Conservation (phyloP, 2,888 invertebrate genomes). For the Belgica antarctica region DNA sequence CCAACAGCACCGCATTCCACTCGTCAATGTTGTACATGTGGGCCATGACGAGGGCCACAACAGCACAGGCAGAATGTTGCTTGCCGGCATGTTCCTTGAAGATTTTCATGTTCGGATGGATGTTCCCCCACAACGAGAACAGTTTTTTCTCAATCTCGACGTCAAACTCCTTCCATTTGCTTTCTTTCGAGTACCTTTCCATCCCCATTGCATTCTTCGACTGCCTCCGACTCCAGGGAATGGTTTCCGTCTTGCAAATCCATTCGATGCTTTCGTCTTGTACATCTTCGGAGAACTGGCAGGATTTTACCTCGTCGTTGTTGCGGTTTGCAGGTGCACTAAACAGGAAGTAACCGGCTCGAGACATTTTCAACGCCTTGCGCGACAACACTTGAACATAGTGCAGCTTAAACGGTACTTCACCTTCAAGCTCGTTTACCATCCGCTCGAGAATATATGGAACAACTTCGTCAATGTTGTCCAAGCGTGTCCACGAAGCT, state of each 20-base stretch:
- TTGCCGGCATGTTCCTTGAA: constrained; percentile 61
- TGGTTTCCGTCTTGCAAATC: background rate
- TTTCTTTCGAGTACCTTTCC: constrained; percentile 49
- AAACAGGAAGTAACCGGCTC: too few species aligned
- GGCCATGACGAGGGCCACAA: constrained; percentile 60
- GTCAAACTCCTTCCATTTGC: constrained; percentile 66
- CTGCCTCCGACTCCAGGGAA: background rate
- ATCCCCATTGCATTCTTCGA: constrained; percentile 48
- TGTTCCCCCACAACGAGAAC: constrained; percentile 66
- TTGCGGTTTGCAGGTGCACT: too few species aligned
- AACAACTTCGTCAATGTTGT: too few species aligned
- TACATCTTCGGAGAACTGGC: background rate
- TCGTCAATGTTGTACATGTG: constrained; percentile 62
- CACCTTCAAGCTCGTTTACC: too few species aligned
- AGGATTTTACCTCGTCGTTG: background rate
- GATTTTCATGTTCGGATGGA: constrained; percentile 62
- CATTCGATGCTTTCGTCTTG: background rate
- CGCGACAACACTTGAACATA: too few species aligned
- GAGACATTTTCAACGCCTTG: too few species aligned
- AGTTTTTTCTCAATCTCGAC: constrained; percentile 67
- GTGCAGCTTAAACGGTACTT: too few species aligned
- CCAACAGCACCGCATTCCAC: constrained; percentile 64
- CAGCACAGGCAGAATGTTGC: constrained; percentile 63
- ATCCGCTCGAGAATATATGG: too few species aligned
- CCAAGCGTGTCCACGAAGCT: too few species aligned